Percentiles rank a stretch among this genome's conserved stretches.
Conservation (phyloP, 2,888 invertebrate genomes). For the Coelinius sp. region DNA sequence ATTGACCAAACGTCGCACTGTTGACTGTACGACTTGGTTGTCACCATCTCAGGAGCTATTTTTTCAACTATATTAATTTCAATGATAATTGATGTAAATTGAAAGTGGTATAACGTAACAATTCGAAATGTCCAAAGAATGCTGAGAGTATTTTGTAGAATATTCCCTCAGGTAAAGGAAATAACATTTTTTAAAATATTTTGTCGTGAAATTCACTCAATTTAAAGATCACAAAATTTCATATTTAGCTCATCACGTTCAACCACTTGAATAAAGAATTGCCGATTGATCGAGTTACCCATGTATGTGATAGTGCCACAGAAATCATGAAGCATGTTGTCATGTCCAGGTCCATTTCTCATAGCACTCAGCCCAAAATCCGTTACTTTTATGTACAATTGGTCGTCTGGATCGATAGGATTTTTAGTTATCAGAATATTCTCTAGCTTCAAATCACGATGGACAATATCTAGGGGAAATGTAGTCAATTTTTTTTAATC, state of each 20-base stretch:
- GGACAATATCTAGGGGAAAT: conserved; percentile 68
- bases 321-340: conserved; percentile 73
- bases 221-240: conserved; percentile 36
- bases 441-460: conserved; percentile 72
- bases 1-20: conserved; percentile 76
- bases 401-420: conserved; percentile 70
- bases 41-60: conserved; percentile 75
- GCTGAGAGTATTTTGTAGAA: too few species aligned
- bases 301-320: conserved; percentile 75
- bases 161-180: too few species aligned
- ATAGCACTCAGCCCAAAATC: conserved; percentile 75
- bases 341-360: conserved; percentile 71
- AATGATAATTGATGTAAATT: conserved; percentile 62
- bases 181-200: too few species aligned
- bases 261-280: not conserved
- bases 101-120: too few species aligned
- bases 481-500: not conserved
- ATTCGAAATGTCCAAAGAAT: too few species aligned
- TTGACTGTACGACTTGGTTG: conserved; percentile 73
- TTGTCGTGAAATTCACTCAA: too few species aligned
- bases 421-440: conserved; percentile 72
- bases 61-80: conserved; percentile 68
- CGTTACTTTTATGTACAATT: conserved; percentile 73
- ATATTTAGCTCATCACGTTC: not conserved
- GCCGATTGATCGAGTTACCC: conserved; percentile 62